Evolutionary conservation across 92 coral and sea anemone genomes (phyloP), one percentile per base, ranked within the genome.

Genomic region (Phenganax subtilis): DNA sequence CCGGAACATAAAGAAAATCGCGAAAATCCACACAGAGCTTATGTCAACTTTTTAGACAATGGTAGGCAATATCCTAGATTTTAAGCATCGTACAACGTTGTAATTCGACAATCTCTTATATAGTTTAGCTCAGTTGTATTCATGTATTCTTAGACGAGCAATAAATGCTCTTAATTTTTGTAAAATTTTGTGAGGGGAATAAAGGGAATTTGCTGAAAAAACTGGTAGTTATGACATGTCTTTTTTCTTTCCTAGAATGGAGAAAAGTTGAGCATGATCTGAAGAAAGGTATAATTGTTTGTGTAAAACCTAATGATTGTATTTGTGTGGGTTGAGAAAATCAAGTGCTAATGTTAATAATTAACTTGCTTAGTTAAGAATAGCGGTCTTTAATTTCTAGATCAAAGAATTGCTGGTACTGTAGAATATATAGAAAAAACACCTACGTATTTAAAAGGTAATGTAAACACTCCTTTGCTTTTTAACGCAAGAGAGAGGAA

Each of bases 381-480:
- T 37, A 37, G 47, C 47, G 47, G 5, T 37, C 47, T 59, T 59
- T 54, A 29, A 8, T 65, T 79, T 54, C 7, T 53, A 79, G 83
- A 79, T 64, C 27, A 17, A 79, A 79, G 31, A 10, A 60, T 79
- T 37, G 63, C 57, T 54, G 59, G 69, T n/a, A 79, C 83, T 1
- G 83, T 79, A 51, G 83, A 79, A 65, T 79, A 79, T 54, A 25
- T 63, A 8, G 74, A 51, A 64, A 79, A 79, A 79, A 79, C 58
- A 12, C 83, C 83, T 15, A 79, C 62, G 63, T 59, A 79, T 64
- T 51, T 79, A 63, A 79, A 79, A 79, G 83, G 83, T 79, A 79
- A 37, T 8, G 54, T 51, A 51, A 12, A 71, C n/a, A 20, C 52
- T 44, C 27, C 30, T 25, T 14, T 59, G 65, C 65, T 14, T 14